Conservation (phyloP, 2,888 invertebrate genomes). For the Hirudinaria manillensis region DNA sequence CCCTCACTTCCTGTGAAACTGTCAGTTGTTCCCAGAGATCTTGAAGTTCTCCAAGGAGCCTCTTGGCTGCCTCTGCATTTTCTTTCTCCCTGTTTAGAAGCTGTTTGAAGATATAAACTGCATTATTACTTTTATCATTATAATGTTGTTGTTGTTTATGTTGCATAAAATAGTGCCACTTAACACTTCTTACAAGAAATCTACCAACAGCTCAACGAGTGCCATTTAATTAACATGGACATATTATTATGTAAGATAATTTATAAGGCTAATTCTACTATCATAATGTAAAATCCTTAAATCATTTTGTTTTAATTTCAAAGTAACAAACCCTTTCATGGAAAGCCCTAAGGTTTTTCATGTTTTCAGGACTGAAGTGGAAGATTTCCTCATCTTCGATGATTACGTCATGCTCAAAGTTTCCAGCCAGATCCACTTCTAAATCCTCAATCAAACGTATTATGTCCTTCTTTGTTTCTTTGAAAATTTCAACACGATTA, state of each 20-base stretch:
- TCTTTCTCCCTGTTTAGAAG: slow-evolving; percentile 5
- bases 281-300: neutral
- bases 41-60: neutral
- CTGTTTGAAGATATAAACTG: neutral
- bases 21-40: slow-evolving; percentile 22
- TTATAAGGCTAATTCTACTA: too few species aligned
- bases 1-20: slow-evolving; percentile 14
- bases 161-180: neutral
- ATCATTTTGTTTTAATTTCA: neutral
- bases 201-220: neutral
- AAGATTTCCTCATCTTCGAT: slow-evolving; percentile 11
- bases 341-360: slow-evolving; percentile 16
- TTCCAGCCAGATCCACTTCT: neutral
- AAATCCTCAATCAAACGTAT: neutral
- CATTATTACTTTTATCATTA: neutral
- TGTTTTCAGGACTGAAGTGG: slow-evolving; percentile 18
- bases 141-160: neutral
- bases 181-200: neutral
- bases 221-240: neutral
- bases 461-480: slow-evolving; percentile 7
- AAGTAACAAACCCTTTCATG: slow-evolving; percentile 20
- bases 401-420: slow-evolving; percentile 28
- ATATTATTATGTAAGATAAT: neutral
- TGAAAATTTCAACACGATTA: slow-evolving; percentile 11
- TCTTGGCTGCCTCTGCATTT: slow-evolving; percentile 10